Percentiles rank a stretch among this genome's conserved stretches.
These are phyloP conservation scores for Cheilosia variabilis DNA, from an alignment of 2,888 invertebrate species.

Conservation along the genomic window DNA sequence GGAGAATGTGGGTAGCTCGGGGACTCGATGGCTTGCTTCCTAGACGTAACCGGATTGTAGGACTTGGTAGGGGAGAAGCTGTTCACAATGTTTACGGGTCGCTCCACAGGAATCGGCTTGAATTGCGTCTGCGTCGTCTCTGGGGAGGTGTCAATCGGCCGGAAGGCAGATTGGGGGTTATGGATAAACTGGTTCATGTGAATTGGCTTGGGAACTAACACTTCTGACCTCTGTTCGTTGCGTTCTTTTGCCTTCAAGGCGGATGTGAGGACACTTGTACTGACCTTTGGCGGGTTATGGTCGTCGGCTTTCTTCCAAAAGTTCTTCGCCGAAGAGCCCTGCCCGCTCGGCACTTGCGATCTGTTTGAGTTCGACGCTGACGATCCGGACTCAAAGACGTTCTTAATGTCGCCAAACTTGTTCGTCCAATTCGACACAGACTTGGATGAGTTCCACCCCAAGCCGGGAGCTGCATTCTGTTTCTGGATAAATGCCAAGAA, in stretches of 20 bases:
- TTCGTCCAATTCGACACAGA: conserved; percentile 90
- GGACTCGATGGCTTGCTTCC: conserved; percentile 56
- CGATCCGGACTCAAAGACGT: conserved; percentile 87
- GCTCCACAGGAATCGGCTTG: conserved; percentile 78
- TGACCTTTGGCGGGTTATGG: conserved; percentile 49
- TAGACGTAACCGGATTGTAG: conserved; percentile 43
- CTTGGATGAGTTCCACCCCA: conserved; percentile 81
- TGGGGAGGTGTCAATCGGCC: conserved; percentile 84
- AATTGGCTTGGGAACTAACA: conserved; percentile 83
- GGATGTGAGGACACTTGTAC: conserved; percentile 56
- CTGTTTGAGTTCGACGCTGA: conserved; percentile 82
- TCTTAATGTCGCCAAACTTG: conserved; percentile 93
- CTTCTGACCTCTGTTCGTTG: conserved; percentile 76
- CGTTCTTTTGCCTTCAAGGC: conserved; percentile 83
- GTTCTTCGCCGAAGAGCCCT: conserved; percentile 71
- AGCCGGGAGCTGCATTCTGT: conserved; percentile 85
- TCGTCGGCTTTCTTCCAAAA: conserved; percentile 76
- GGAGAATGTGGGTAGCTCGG: conserved; percentile 76
- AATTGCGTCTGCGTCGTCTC: conserved; percentile 77
- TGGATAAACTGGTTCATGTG: conserved; percentile 89
- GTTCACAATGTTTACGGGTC: conserved; percentile 52
- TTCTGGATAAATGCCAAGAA: conserved; percentile 93
- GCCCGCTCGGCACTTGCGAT: conserved; percentile 38
- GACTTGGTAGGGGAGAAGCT: conserved; percentile 77
- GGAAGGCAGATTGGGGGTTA: conserved; percentile 90